Evolutionary conservation across 2,113 vertebrate species (phyloP).

Genomic region (Melanerpes aurifrons): DNA sequence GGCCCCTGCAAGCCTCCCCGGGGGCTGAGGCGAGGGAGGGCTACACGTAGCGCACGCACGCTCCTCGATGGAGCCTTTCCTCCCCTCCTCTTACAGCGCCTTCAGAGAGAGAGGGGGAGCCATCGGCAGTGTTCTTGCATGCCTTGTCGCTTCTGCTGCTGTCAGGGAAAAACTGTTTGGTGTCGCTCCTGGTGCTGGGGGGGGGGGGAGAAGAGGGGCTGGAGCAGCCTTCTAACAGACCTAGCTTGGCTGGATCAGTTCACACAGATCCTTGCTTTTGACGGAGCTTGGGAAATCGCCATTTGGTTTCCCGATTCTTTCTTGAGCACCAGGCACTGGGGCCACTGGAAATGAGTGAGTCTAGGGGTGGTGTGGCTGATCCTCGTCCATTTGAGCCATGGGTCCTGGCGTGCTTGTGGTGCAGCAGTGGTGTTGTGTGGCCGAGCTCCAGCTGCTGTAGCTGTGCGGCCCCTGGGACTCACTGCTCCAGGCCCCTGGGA

Average conservation of each 20-base stretch:
- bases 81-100: accelerated
- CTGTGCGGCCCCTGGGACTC: not conserved
- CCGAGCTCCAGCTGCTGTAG: not conserved
- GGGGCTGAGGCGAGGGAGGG: not conserved
- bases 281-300: not conserved
- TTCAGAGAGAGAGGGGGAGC: not conserved
- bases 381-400: not conserved
- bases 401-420: accelerated
- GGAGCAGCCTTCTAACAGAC: not conserved
- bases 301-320: not conserved
- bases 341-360: not conserved
- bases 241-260: accelerated
- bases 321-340: not conserved
- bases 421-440: not conserved
- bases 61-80: not conserved
- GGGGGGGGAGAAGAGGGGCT: not conserved
- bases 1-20: not conserved
- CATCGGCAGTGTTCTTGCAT: not conserved
- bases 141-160: not conserved
- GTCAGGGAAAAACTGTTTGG: accelerated
- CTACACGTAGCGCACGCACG: accelerated
- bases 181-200: not conserved
- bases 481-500: too few species aligned
- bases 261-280: not conserved
- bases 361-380: not conserved